Conservation (phyloP, 1,140 invertebrate species). For the Ladona fulva region DNA sequence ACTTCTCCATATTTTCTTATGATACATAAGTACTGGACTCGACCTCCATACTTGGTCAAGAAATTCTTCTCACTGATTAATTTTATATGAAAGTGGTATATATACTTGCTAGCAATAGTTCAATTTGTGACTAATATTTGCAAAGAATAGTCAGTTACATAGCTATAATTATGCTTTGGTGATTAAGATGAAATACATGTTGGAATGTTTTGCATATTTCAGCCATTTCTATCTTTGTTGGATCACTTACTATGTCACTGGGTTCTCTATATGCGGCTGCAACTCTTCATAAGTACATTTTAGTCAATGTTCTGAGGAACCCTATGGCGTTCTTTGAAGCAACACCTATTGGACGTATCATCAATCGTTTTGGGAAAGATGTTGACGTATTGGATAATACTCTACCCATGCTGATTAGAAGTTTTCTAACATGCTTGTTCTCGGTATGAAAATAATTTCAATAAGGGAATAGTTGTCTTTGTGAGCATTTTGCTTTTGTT, state of each 20-base stretch:
- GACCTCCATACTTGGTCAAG: too few species aligned
- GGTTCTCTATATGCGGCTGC: slow-evolving; percentile 27
- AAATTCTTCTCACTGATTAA: too few species aligned
- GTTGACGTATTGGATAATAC: slow-evolving; percentile 41
- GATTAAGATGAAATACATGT: too few species aligned
- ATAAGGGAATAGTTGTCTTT: too few species aligned
- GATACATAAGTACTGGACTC: too few species aligned
- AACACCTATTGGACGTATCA: slow-evolving; percentile 47
- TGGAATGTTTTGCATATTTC: slow-evolving; percentile 16
- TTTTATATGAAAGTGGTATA: too few species aligned
- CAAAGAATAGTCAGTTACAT: too few species aligned
- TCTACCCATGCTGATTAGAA: slow-evolving; percentile 39
- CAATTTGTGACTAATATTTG: too few species aligned
- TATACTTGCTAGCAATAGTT: too few species aligned
- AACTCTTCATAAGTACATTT: slow-evolving; percentile 18
- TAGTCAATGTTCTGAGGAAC: slow-evolving; percentile 36
- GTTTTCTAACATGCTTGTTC: slow-evolving; percentile 39
- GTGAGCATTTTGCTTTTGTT: too few species aligned
- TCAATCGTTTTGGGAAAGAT: slow-evolving; percentile 51
- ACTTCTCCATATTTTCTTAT: too few species aligned
- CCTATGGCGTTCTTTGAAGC: slow-evolving; percentile 52
- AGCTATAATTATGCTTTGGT: too few species aligned
- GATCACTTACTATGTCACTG: slow-evolving; percentile 33
- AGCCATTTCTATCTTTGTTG: slow-evolving; percentile 34
- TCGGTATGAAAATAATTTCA: slow-evolving; percentile 37